Percentiles rank a stretch among this genome's conserved stretches.
These are phyloP conservation scores for Hephaestus fuliginosus DNA, from an alignment of 2,797 vertebrate species.

Conservation along the genomic window DNA sequence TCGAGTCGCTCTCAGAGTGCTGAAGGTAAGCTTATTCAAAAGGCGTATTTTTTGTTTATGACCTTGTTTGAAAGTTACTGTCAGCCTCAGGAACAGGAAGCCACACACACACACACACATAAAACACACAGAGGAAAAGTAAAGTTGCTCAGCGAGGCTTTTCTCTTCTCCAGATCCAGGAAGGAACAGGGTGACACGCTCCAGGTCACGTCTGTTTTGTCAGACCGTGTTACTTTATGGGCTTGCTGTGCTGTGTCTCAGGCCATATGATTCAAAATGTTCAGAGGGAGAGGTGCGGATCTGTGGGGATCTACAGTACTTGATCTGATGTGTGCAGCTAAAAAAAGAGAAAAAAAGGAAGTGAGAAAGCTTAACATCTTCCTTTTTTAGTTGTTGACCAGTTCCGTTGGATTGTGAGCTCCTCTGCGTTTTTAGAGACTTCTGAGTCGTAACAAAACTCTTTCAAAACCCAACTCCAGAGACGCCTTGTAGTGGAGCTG, in stretches of 20 bases:
- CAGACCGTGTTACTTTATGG: slow-evolving; percentile 37
- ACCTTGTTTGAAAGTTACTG: slow-evolving; percentile 76
- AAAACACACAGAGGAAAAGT: slow-evolving; percentile 53
- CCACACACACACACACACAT: slow-evolving; percentile 47
- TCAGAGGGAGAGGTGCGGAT: slow-evolving; percentile 37
- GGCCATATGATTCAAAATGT: slow-evolving; percentile 52
- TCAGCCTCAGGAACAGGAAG: slow-evolving; percentile 76
- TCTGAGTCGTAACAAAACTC: not conserved
- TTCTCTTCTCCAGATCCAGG: slow-evolving; percentile 53
- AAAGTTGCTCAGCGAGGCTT: slow-evolving; percentile 40
- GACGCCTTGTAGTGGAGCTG: not conserved
- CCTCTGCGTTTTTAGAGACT: slow-evolving; percentile 16
- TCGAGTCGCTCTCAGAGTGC: slow-evolving; percentile 37
- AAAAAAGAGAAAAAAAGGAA: slow-evolving; percentile 46
- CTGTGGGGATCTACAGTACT: not conserved
- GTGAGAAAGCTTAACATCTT: slow-evolving; percentile 45
- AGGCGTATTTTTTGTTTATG: slow-evolving; percentile 61
- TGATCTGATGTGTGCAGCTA: slow-evolving; percentile 17
- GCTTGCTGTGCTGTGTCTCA: slow-evolving; percentile 51
- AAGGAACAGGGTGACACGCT: slow-evolving; percentile 59
- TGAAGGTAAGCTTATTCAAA: slow-evolving; percentile 78
- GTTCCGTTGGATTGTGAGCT: slow-evolving; percentile 2
- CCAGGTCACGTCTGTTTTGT: slow-evolving; percentile 61
- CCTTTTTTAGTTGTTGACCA: slow-evolving; percentile 36
- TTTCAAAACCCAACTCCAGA: slow-evolving; percentile 3